Base-by-base conservation (phyloP, 2,888 invertebrate species). In the Chrysina gloriosa region DNA sequence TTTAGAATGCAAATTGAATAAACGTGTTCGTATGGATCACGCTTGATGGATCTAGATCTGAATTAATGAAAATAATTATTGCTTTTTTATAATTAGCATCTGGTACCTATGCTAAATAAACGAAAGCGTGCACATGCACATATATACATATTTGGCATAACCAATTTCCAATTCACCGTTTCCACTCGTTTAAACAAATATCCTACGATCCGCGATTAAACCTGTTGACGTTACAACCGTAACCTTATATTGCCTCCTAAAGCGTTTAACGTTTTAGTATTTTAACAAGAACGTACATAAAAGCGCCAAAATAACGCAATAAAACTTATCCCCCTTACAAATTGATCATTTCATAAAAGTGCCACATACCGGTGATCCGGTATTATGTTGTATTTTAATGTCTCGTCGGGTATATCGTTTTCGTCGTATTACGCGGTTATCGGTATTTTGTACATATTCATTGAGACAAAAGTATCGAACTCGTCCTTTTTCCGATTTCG, bases 211-310 rank as follows among this genome's bases (percentile, higher is more conserved):
- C 3, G n/a, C 34, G 19, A 52, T 31, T 52, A 31, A 16, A 29
- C 6, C 19, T 52, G 52, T 52, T 52, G 52, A 52, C 52, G 52
- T 31, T 31, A 9, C 9, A 31, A 52, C 14, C 16, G 19, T 16
- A 52, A 16, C 73, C 73, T 76, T 75, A 68, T 52, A 50, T 52
- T 39, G 25, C 39, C 39, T 27, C 50, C 25, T 47, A 64, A 64
- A 39, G 34, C 52, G 39, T 34, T 50, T 63, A 63, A 50, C 14
- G 16, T 52, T 64, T 27, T 48, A 34, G 36, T 64, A 16, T 39
- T 42, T 63, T 64, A 39, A 64, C 50, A 50, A 48, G 50, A 52
- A 36, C 23, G 25, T n/a, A n/a, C 23, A 64, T 64, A 39, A 64
- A 64, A 36, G 19, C 48, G 47, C 47, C 39, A 50, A 64, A 50